Percentiles rank a stretch among this genome's conserved stretches.
Evolutionary conservation across 2,113 vertebrate genomes (phyloP).

Genomic region (Nyctibius bracteatus): DNA sequence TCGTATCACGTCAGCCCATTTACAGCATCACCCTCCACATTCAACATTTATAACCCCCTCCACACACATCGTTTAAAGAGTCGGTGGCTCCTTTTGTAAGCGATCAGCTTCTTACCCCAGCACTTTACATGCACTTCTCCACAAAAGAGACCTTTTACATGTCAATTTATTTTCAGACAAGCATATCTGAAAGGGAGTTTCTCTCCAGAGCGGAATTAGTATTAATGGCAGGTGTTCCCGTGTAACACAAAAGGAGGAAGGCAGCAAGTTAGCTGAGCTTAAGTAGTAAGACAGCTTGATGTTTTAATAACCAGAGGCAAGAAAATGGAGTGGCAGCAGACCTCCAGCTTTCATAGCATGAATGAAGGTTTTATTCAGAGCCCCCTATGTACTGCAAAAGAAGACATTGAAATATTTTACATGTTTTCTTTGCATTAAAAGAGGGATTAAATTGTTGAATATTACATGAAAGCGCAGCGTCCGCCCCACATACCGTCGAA

Average conservation of each 20-base stretch:
- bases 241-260: conserved; percentile 45
- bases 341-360: not conserved
- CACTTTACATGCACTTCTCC: not conserved
- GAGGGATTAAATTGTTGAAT: conserved; percentile 47
- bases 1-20: not conserved
- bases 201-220: conserved; percentile 41
- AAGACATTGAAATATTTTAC: conserved; percentile 21
- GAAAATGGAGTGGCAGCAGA: conserved; percentile 19
- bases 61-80: not conserved
- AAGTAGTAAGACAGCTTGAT: conserved; percentile 50
- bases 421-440: conserved; percentile 13
- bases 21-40: not conserved
- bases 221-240: conserved; percentile 53
- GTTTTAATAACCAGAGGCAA: conserved; percentile 60
- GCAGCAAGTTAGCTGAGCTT: conserved; percentile 11
- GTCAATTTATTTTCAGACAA: conserved; percentile 67
- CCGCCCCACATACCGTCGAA: not conserved
- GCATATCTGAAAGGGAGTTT: conserved; percentile 61
- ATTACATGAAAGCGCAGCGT: not conserved
- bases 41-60: not conserved
- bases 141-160: conserved; percentile 63
- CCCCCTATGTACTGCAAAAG: conserved; percentile 8
- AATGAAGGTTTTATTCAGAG: conserved; percentile 61
- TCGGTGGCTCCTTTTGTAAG: conserved; percentile 39
- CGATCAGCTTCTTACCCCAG: not conserved